phyloP scores from a whole-genome alignment of 2,113 vertebrate genomes.

The Psammodynastes pulverulentus region DNA sequence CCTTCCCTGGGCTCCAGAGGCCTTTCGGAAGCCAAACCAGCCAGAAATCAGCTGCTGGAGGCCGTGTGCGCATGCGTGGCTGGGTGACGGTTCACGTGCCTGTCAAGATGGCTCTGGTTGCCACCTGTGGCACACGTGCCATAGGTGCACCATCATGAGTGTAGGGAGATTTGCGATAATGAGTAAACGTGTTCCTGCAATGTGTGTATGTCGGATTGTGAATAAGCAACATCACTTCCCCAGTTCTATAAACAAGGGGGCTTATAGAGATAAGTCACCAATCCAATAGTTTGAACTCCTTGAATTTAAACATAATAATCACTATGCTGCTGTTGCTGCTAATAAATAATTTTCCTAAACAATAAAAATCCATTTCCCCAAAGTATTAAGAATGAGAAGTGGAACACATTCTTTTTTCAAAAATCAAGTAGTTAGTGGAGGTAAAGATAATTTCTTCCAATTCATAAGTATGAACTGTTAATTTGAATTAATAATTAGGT shows the following conservation, averaged over 20 bases:
- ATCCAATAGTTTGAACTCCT: not conserved
- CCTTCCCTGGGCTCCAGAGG: too few relatives aligned
- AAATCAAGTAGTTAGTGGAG: not conserved
- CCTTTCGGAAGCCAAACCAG: too few relatives aligned
- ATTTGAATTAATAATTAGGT: not conserved
- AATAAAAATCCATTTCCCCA: not conserved
- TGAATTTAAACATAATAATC: not conserved
- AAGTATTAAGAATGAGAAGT: not conserved
- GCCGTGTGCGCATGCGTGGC: too few relatives aligned
- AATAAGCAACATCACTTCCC: not conserved
- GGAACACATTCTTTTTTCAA: not conserved
- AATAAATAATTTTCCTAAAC: not conserved
- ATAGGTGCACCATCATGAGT: too few relatives aligned
- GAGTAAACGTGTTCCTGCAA: not conserved
- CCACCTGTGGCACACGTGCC: too few relatives aligned
- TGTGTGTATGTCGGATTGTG: not conserved
- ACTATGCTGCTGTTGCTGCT: not conserved
- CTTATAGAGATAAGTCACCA: too few relatives aligned
- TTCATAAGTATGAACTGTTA: not conserved
- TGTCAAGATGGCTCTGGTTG: too few relatives aligned
- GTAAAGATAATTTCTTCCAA: not conserved
- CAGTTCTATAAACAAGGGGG: not conserved
- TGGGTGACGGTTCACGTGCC: too few relatives aligned
- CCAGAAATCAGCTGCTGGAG: too few relatives aligned
- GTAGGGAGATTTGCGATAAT: not conserved